Base-by-base conservation (phyloP, 2,113 vertebrate species). In the Pionites leucogaster region DNA sequence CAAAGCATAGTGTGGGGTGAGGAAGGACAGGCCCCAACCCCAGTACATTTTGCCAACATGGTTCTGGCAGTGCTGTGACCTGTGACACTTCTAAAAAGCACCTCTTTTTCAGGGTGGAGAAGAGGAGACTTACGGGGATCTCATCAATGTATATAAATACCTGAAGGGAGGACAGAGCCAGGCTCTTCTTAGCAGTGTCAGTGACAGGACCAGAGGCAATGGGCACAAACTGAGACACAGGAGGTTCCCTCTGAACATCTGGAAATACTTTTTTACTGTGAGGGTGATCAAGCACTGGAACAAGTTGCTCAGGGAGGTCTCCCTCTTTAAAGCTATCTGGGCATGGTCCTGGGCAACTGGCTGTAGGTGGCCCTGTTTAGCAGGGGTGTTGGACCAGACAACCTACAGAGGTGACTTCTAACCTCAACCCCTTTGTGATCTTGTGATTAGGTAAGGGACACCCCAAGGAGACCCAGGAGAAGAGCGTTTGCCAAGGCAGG, bases 401-500 rank as follows among this genome's bases (percentile, higher is more conserved):
- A n/a, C 33, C 57, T 59, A 35, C 57, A 59, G 57, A 53, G 17
- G 22, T 53, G 20, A 17, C 25, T 65, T 52, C 39, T 44, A 3
- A 53, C 20, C 17, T 55, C 83, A 69, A 6, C 7, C 31, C 15
- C 47, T 29, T 35, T 81, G 62, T 1, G 1, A 24, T 62, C 81
- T 31, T 35, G 25, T 42, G 29, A 24, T 31, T 87, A 22, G 44
- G 18, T 37, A 42, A 44, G 14, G 31, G 46, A 9, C n/a, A 67
- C 50, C 28, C 42, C 64, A 52, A 63, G 37, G 25, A 75, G 19
- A 49, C 13, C 13, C 37, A 57, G 50, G 13, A 52, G 33, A 11
- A 82, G 28, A 18, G 50, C 17, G 10, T 18, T 70, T 1, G 0
- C 23, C 1, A 3, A 63, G 42, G 55, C 1, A 0, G 18, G 5